phyloP scores from a whole-genome alignment of 2,113 vertebrate genomes.

The Xiphophorus maculatus region DNA sequence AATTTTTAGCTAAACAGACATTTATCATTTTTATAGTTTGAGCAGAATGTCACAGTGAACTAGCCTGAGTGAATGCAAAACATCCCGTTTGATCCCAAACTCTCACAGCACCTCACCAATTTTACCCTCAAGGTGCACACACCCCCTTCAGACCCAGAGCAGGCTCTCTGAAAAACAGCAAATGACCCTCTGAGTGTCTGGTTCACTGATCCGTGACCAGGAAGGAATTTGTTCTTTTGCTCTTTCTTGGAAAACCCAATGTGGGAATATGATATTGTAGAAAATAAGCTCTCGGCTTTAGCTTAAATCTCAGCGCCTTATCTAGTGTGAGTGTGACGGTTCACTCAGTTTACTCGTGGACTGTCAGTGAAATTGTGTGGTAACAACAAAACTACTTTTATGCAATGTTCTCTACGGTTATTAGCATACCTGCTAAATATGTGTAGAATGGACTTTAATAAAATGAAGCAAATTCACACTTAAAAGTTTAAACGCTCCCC shows the following conservation, averaged over 20 bases:
- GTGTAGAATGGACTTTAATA: neutral
- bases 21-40: neutral
- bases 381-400: neutral
- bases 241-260: constrained; percentile 7
- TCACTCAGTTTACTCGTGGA: constrained; percentile 3
- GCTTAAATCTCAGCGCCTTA: constrained; percentile 7
- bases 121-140: constrained; percentile 11
- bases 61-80: neutral
- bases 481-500: too few relatives aligned
- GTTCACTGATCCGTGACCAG: constrained; percentile 34
- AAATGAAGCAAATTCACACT: too few relatives aligned
- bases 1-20: neutral
- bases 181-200: constrained; percentile 48
- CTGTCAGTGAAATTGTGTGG: neutral
- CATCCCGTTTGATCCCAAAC: neutral
- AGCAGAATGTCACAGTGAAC: neutral
- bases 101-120: constrained; percentile 22
- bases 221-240: constrained; percentile 33
- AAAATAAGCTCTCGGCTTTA: constrained; percentile 17
- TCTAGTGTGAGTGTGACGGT: constrained; percentile 1
- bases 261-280: constrained; percentile 4
- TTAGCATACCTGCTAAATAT: neutral
- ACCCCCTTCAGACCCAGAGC: constrained; percentile 6
- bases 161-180: constrained; percentile 27
- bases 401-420: neutral